These are phyloP conservation scores for Engraulis encrasicolus DNA, from an alignment of 2,113 vertebrate genomes.

Conservation along the genomic window DNA sequence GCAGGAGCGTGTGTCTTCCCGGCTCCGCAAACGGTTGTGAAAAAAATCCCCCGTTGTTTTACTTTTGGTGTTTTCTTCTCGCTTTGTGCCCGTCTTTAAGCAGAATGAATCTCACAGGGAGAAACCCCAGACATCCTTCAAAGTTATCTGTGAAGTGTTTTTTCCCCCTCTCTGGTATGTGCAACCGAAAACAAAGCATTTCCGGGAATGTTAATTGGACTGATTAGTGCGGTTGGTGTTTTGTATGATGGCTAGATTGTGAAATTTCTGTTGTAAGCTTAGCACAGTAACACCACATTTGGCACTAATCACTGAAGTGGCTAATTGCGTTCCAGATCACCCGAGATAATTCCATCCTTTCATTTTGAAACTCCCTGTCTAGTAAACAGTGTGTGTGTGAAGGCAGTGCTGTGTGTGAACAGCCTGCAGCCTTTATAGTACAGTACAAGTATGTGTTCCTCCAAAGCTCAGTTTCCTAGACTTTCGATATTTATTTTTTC, in stretches of 20 bases:
- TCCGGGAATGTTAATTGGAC: background rate
- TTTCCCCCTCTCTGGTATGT: background rate
- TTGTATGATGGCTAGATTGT: slow-evolving; percentile 1
- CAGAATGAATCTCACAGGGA: background rate
- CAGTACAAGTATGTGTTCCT: too few relatives aligned
- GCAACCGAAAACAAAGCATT: background rate
- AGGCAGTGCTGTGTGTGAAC: background rate
- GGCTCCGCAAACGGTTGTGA: background rate
- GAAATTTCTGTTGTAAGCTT: background rate
- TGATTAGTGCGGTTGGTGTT: background rate
- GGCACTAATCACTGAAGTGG: background rate
- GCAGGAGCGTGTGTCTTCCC: background rate
- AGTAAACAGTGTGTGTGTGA: background rate
- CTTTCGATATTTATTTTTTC: background rate
- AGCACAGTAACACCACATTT: background rate
- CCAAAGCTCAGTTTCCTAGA: background rate
- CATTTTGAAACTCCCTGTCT: background rate
- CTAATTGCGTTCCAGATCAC: background rate
- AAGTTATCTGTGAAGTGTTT: background rate
- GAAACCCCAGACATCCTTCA: background rate
- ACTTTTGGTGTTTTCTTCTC: background rate
- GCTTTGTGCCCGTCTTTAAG: background rate
- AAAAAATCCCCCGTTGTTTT: background rate
- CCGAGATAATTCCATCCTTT: background rate
- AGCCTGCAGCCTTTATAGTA: too few relatives aligned